phyloP scores from a whole-genome alignment of 2,888 invertebrate species.

The Penaeus monodon region DNA sequence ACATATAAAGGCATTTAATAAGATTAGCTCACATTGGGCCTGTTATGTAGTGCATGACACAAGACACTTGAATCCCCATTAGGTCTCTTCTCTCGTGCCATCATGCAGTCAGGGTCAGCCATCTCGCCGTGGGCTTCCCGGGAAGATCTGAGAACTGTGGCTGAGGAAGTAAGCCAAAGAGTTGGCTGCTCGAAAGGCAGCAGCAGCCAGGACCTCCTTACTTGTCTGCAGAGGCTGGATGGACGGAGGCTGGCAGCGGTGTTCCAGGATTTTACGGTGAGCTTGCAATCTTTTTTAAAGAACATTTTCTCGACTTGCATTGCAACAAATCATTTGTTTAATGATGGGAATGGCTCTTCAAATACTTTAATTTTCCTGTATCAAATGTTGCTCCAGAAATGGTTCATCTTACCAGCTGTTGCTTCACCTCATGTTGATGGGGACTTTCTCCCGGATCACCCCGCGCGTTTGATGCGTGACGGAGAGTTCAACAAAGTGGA shows the following conservation, averaged over 20 bases:
- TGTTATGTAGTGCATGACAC: too few species aligned
- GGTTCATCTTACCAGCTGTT: not conserved
- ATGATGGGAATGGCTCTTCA: not conserved
- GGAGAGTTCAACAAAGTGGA: slow-evolving; percentile 12
- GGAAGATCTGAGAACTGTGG: not conserved
- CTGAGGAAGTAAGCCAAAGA: not conserved
- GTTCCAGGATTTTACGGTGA: too few species aligned
- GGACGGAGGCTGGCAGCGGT: too few species aligned
- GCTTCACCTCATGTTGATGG: slow-evolving; percentile 30
- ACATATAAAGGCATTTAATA: too few species aligned
- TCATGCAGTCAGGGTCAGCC: slow-evolving; percentile 25
- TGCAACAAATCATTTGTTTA: not conserved
- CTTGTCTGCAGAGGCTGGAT: not conserved
- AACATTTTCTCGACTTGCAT: not conserved
- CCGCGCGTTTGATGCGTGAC: slow-evolving; percentile 8
- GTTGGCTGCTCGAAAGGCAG: slow-evolving; percentile 38
- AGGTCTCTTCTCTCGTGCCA: slow-evolving; percentile 29
- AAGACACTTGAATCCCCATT: too few species aligned
- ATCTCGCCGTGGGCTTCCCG: not conserved
- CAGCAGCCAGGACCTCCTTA: not conserved
- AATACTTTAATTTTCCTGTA: too few species aligned
- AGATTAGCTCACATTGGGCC: too few species aligned
- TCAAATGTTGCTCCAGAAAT: not conserved
- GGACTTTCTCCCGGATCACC: slow-evolving; percentile 25
- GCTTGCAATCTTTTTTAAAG: not conserved